phyloP scores from a whole-genome alignment of 2,113 vertebrate genomes.

The Centropus unirufus region DNA sequence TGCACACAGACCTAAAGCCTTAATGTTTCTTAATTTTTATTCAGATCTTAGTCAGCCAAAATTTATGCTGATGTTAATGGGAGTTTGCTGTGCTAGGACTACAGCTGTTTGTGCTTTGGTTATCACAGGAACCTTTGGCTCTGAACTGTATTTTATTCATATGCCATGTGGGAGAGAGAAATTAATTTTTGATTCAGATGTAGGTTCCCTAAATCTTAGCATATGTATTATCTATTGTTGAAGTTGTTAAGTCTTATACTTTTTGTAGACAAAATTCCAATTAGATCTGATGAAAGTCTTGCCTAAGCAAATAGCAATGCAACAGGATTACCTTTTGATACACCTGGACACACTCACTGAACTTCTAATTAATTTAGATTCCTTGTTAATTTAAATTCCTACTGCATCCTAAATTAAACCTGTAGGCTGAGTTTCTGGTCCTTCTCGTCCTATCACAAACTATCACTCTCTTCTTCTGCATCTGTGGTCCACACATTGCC shows the following conservation, averaged over 20 bases:
- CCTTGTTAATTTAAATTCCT: not conserved
- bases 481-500: not conserved
- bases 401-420: not conserved
- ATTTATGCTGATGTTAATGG: not conserved
- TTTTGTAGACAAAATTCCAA: not conserved
- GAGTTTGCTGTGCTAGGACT: not conserved
- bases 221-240: not conserved
- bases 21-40: not conserved
- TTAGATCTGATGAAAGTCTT: not conserved
- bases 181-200: not conserved
- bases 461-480: not conserved
- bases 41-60: not conserved
- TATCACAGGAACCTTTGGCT: not conserved
- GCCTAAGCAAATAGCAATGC: not conserved
- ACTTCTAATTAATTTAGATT: accelerated
- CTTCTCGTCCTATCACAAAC: not conserved
- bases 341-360: not conserved
- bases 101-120: not conserved
- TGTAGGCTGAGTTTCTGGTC: accelerated
- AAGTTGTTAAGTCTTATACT: not conserved
- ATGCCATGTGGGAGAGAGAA: not conserved
- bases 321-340: not conserved
- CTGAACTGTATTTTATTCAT: not conserved
- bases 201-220: not conserved
- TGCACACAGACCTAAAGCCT: not conserved